A percentile compares a stretch with the other conserved stretches of the same genome.
Conservation (phyloP, 2,797 vertebrate genomes). For the Mormyrops boulengeri region DNA sequence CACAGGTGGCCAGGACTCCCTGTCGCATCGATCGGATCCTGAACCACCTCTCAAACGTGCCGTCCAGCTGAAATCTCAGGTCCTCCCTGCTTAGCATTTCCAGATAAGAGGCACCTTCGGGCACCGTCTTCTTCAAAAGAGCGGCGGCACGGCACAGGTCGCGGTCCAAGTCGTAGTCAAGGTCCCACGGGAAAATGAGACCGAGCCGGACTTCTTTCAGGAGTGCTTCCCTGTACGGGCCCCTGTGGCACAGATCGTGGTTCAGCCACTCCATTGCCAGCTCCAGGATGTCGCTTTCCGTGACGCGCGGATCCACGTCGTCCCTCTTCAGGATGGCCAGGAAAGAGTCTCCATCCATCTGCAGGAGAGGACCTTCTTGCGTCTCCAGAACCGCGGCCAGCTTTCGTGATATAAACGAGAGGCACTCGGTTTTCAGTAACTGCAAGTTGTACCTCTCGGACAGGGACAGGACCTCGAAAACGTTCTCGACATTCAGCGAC, state of each 20-base stretch:
- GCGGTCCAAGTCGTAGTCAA: constrained; percentile 13
- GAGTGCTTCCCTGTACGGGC: background rate
- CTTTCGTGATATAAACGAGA: constrained; percentile 15
- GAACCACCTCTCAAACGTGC: constrained; percentile 20
- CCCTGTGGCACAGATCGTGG: background rate
- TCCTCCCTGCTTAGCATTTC: background rate
- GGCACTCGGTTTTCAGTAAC: background rate
- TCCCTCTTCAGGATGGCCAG: constrained; percentile 20
- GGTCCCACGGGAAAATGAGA: constrained; percentile 20
- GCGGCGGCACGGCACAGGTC: background rate
- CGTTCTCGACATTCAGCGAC: constrained; percentile 18
- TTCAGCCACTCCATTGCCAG: constrained; percentile 19
- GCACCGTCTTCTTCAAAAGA: constrained; percentile 16
- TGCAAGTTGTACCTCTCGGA: constrained; percentile 17
- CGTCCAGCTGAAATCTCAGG: background rate
- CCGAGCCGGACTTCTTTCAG: constrained; percentile 20
- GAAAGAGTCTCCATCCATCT: constrained; percentile 13
- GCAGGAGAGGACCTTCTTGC: constrained; percentile 8
- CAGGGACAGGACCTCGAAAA: constrained; percentile 19
- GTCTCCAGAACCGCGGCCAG: constrained; percentile 16
- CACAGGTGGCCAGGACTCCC: constrained; percentile 24
- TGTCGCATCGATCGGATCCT: constrained; percentile 20
- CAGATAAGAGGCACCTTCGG: constrained; percentile 6
- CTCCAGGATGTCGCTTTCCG: constrained; percentile 19
- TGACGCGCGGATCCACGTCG: constrained; percentile 16